phyloP scores from a whole-genome alignment of 2,113 vertebrate species.

The Lucifuga dentata region DNA sequence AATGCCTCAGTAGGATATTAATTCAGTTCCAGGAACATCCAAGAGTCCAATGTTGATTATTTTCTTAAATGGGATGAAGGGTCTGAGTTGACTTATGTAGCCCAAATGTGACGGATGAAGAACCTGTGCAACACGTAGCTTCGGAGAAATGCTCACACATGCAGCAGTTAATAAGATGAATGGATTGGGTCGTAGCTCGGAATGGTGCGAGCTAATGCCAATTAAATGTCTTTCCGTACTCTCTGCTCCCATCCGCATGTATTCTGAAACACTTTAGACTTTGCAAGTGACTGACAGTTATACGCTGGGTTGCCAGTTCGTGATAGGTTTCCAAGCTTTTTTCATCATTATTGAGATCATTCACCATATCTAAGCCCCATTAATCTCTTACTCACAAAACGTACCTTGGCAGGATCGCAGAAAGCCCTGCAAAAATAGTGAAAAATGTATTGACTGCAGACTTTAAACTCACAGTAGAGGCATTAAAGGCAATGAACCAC shows the following conservation, averaged over 20 bases:
- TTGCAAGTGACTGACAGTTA: constrained; percentile 59
- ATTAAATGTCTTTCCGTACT: constrained; percentile 25
- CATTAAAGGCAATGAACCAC: not conserved
- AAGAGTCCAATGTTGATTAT: constrained; percentile 49
- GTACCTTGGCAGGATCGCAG: not conserved
- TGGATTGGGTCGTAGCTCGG: constrained; percentile 8
- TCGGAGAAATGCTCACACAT: constrained; percentile 12
- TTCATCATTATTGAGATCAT: constrained; percentile 57
- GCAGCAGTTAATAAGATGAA: constrained; percentile 36
- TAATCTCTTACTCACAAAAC: constrained; percentile 56
- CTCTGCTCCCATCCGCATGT: constrained; percentile 35
- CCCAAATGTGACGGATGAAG: constrained; percentile 54
- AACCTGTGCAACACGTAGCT: constrained; percentile 12
- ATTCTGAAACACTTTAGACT: constrained; percentile 41
- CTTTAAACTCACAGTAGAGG: not conserved
- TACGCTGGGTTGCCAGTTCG: constrained; percentile 21
- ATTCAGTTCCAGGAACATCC: constrained; percentile 10
- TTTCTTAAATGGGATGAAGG: constrained; percentile 49
- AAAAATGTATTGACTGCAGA: not conserved
- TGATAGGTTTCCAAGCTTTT: constrained; percentile 27
- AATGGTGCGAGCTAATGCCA: constrained; percentile 32
- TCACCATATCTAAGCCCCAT: constrained; percentile 67
- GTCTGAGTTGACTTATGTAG: constrained; percentile 30
- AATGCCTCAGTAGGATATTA: constrained; percentile 26
- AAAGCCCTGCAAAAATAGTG: constrained; percentile 5